Percentiles rank a stretch among this genome's conserved stretches.
Conservation (phyloP, 2,888 invertebrate species). For the Strigamia crassipes region DNA sequence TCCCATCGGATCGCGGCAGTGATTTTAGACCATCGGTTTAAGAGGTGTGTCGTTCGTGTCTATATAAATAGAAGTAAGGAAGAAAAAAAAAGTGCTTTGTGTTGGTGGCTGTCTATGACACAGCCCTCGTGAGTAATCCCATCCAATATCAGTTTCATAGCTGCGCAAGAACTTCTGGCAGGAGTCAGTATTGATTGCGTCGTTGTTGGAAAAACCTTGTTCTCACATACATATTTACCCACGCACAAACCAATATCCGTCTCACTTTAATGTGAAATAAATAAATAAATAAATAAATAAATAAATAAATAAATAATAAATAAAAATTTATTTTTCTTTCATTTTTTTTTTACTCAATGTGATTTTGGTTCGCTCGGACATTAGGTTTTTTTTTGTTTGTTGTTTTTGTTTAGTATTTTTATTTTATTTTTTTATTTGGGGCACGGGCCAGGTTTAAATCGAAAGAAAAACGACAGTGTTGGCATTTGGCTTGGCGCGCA, state of each 20-base stretch:
- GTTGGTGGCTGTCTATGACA: constrained; percentile 4
- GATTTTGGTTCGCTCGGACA: neutral
- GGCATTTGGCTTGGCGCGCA: constrained; percentile 8
- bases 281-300: neutral
- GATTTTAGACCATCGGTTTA: constrained; percentile 14
- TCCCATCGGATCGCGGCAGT: constrained; percentile 19
- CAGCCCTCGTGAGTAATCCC: constrained; percentile 32
- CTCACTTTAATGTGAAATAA: neutral
- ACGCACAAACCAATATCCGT: neutral
- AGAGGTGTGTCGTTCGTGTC: constrained; percentile 17
- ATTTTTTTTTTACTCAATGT: neutral
- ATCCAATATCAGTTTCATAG: constrained; percentile 32
- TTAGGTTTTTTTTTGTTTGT: neutral
- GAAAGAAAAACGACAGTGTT: constrained; percentile 23
- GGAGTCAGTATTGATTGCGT: constrained; percentile 30
- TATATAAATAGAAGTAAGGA: neutral
- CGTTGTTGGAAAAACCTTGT: constrained; percentile 24
- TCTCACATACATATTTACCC: constrained; percentile 18
- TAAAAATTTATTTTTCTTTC: neutral
- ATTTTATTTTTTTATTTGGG: neutral
- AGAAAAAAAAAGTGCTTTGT: neutral
- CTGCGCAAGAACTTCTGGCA: constrained; percentile 25
- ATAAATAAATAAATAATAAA: neutral
- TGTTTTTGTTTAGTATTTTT: too few relatives aligned
- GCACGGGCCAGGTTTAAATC: neutral